phyloP scores from a whole-genome alignment of 2,888 invertebrate genomes.

The Cordilura impudica region DNA sequence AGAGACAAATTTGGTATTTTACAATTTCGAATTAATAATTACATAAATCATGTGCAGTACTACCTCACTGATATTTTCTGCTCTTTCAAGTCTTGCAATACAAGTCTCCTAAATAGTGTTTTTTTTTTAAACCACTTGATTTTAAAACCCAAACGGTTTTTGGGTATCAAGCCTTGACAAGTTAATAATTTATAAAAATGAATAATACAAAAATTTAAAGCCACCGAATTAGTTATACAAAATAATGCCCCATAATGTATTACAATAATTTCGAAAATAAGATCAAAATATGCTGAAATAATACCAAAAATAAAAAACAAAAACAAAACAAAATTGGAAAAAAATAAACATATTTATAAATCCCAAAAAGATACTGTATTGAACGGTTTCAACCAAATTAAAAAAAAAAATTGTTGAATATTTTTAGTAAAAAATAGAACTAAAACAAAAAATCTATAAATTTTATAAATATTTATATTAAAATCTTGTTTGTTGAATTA shows the following conservation, averaged over 20 bases:
- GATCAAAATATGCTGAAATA: constrained; percentile 57
- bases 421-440: constrained; percentile 71
- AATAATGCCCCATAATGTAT: constrained; percentile 26
- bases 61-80: too few relatives aligned
- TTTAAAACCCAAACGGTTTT: background rate
- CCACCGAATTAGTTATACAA: constrained; percentile 15
- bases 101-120: too few relatives aligned
- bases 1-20: too few relatives aligned
- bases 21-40: too few relatives aligned
- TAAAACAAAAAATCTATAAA: constrained; percentile 48
- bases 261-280: constrained; percentile 41
- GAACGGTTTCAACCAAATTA: constrained; percentile 77
- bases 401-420: constrained; percentile 76
- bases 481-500: constrained; percentile 56
- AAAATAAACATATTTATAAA: constrained; percentile 20
- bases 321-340: constrained; percentile 62
- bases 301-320: constrained; percentile 53
- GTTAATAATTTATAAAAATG: background rate
- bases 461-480: constrained; percentile 53
- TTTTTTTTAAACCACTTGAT: too few relatives aligned
- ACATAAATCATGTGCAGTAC: too few relatives aligned
- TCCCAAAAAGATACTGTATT: constrained; percentile 64
- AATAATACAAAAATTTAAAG: constrained; percentile 7
- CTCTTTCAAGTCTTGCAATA: too few relatives aligned
- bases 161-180: background rate